Conservation (phyloP, 2,797 vertebrate genomes). For the Lagodon rhomboides region DNA sequence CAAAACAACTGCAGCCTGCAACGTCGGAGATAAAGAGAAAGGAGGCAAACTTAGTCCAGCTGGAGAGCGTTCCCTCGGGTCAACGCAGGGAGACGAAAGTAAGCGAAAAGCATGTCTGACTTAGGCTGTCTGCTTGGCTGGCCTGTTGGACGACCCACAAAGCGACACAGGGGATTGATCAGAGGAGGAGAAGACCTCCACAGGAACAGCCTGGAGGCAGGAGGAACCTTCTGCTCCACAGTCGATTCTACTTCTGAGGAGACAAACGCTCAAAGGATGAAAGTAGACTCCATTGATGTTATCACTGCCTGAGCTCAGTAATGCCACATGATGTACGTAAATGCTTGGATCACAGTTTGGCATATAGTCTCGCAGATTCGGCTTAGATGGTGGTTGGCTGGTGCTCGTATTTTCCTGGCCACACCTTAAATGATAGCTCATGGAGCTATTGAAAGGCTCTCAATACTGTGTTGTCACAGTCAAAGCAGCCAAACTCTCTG, state of each 20-base stretch:
- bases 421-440: conserved; percentile 31
- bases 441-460: conserved; percentile 5
- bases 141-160: conserved; percentile 78
- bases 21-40: conserved; percentile 71
- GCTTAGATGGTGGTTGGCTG: conserved; percentile 37
- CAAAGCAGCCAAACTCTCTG: conserved; percentile 25
- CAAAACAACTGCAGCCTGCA: conserved; percentile 71
- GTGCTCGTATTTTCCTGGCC: conserved; percentile 29
- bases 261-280: conserved; percentile 66
- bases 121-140: conserved; percentile 68
- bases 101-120: conserved; percentile 73
- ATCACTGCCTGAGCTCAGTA: conserved; percentile 56
- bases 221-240: conserved; percentile 67
- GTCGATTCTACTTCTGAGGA: conserved; percentile 62
- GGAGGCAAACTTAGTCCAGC: conserved; percentile 73
- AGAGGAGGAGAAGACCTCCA: conserved; percentile 65
- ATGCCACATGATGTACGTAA: conserved; percentile 53
- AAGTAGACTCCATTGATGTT: conserved; percentile 62
- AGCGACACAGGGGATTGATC: conserved; percentile 71
- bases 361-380: conserved; percentile 16
- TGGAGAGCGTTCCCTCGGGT: conserved; percentile 73
- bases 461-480: conserved; percentile 1
- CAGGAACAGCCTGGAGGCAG: conserved; percentile 69
- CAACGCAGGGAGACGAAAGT: conserved; percentile 72
- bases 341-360: conserved; percentile 59